A percentile compares a stretch with the other conserved stretches of the same genome.
Evolutionary conservation across 2,797 vertebrate species (phyloP).

Genomic region (Anguilla anguilla): DNA sequence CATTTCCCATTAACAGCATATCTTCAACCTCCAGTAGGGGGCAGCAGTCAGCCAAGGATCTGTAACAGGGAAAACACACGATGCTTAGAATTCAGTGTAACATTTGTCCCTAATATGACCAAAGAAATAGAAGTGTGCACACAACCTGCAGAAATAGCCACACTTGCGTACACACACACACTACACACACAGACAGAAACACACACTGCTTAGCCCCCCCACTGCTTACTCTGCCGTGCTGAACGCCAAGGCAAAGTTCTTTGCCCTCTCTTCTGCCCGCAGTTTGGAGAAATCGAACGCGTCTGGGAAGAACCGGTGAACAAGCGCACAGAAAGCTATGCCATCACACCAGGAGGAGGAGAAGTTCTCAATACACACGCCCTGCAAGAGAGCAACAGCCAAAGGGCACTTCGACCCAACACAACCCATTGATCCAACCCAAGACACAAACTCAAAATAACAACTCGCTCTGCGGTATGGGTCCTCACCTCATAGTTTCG

Average conservation of each 20-base stretch:
- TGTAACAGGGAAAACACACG: slow-evolving; percentile 48
- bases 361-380: slow-evolving; percentile 94
- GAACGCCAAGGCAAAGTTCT: slow-evolving; percentile 94
- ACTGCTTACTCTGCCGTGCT: slow-evolving; percentile 88
- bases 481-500: slow-evolving; percentile 85
- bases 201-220: not conserved
- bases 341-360: slow-evolving; percentile 96
- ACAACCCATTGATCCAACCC: not conserved
- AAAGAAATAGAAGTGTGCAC: not conserved
- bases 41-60: slow-evolving; percentile 89
- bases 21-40: slow-evolving; percentile 94
- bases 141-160: not conserved
- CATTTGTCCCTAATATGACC: not conserved
- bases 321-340: slow-evolving; percentile 94
- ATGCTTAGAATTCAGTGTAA: no score
- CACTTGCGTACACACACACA: not conserved
- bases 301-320: slow-evolving; percentile 94
- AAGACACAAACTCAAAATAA: not conserved
- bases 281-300: slow-evolving; percentile 90
- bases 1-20: slow-evolving; percentile 97
- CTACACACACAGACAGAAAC: not conserved
- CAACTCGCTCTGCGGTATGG: not conserved
- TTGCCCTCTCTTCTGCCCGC: slow-evolving; percentile 82
- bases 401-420: not conserved
- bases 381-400: slow-evolving; percentile 64